Evolutionary conservation across 2,113 vertebrate species (phyloP).

Genomic region (Thamnophis sirtalis): DNA sequence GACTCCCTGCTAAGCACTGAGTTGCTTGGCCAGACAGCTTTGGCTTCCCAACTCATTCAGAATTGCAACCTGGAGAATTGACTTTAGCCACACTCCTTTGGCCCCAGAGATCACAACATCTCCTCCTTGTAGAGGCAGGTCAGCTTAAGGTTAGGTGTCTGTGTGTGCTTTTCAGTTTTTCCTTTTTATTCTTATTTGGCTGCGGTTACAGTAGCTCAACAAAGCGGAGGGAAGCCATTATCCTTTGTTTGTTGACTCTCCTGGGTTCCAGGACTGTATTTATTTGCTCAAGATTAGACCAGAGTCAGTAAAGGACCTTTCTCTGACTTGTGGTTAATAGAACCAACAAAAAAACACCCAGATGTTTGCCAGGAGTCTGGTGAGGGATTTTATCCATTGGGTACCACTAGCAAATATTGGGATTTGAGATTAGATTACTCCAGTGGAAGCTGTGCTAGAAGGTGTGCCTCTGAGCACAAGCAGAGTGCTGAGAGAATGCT

Average conservation of each 20-base stretch:
- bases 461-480: background rate
- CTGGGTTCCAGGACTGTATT: background rate
- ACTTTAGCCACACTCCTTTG: background rate
- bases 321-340: background rate
- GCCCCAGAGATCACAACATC: background rate
- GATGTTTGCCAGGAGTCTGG: background rate
- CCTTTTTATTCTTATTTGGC: background rate
- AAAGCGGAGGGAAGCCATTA: background rate
- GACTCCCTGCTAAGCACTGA: background rate
- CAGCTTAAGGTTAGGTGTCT: background rate
- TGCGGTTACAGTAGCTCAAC: constrained; percentile 5
- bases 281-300: constrained; percentile 2
- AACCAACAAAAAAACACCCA: background rate
- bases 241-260: constrained; percentile 9
- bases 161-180: no score
- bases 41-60: background rate
- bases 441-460: background rate
- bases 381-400: background rate
- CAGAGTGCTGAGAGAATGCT: background rate
- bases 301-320: background rate
- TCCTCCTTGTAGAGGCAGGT: background rate
- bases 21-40: background rate
- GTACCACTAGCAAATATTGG: background rate
- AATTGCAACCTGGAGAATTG: background rate
- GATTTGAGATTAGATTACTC: background rate